Evolutionary conservation across 2,797 vertebrate species (phyloP).

Genomic region (Squalus acanthias): DNA sequence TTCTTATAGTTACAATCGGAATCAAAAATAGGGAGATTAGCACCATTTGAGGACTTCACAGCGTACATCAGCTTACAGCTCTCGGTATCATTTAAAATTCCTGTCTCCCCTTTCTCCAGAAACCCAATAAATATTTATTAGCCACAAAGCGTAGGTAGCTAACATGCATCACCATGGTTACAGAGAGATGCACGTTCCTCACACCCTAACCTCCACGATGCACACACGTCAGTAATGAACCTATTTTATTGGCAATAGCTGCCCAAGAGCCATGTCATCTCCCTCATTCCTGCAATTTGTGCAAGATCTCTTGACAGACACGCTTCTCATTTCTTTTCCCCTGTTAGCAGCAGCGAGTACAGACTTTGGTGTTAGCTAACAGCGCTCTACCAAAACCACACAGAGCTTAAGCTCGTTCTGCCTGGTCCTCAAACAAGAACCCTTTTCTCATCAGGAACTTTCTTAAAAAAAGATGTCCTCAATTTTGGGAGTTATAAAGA

Average conservation of each 20-base stretch:
- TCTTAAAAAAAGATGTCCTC: background rate
- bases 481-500: background rate
- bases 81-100: conserved; percentile 24
- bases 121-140: background rate
- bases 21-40: background rate
- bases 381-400: too few relatives aligned
- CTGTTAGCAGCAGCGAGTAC: background rate
- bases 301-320: too few relatives aligned
- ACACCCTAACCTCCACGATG: background rate
- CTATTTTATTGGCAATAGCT: background rate
- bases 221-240: background rate
- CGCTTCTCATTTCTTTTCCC: background rate
- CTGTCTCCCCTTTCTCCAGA: background rate
- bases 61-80: background rate
- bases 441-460: background rate
- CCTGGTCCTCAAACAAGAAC: background rate
- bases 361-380: background rate
- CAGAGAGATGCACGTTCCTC: background rate
- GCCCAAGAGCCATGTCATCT: background rate
- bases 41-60: background rate
- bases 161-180: conserved; percentile 24
- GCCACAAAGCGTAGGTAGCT: background rate
- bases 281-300: background rate
- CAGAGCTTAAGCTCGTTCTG: background rate
- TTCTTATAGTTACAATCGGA: background rate